These are phyloP conservation scores for Anthonomus grandis DNA, from an alignment of 1,140 invertebrate species.

Conservation along the genomic window DNA sequence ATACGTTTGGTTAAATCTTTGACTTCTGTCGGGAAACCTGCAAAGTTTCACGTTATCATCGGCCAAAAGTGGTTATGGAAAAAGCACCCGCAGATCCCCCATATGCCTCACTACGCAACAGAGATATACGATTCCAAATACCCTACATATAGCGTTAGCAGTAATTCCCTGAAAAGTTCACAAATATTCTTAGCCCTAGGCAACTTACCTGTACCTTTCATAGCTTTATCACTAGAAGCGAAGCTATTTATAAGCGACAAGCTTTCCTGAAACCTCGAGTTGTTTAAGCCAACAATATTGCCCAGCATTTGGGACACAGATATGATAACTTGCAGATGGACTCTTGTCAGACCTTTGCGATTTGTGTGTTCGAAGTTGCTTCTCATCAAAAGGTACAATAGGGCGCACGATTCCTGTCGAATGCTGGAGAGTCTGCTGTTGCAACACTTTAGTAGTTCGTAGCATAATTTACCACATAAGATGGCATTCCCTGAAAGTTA, in stretches of 20 bases:
- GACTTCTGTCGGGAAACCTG: slow-evolving; percentile 81
- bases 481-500: slow-evolving; percentile 71
- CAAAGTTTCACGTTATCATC: slow-evolving; percentile 3
- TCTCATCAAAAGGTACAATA: slow-evolving; percentile 87
- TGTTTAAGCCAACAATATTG: slow-evolving; percentile 81
- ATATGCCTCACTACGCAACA: too few relatives aligned
- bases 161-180: background rate
- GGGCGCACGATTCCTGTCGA: slow-evolving; percentile 84
- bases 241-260: slow-evolving; percentile 90
- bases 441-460: slow-evolving; percentile 75
- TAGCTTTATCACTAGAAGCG: slow-evolving; percentile 86
- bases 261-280: slow-evolving; percentile 86
- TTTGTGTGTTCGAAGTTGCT: slow-evolving; percentile 88
- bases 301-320: slow-evolving; percentile 89
- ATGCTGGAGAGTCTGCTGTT: slow-evolving; percentile 75
- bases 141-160: background rate
- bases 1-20: slow-evolving; percentile 90
- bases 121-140: too few relatives aligned
- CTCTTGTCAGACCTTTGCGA: slow-evolving; percentile 77
- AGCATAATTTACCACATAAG: slow-evolving; percentile 80
- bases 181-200: background rate
- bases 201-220: slow-evolving; percentile 78
- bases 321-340: slow-evolving; percentile 86
- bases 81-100: too few relatives aligned
- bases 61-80: background rate